Percentiles rank a stretch among this genome's conserved stretches.
Conservation (phyloP, 2,113 vertebrate genomes). For the Siphamia tubifer region DNA sequence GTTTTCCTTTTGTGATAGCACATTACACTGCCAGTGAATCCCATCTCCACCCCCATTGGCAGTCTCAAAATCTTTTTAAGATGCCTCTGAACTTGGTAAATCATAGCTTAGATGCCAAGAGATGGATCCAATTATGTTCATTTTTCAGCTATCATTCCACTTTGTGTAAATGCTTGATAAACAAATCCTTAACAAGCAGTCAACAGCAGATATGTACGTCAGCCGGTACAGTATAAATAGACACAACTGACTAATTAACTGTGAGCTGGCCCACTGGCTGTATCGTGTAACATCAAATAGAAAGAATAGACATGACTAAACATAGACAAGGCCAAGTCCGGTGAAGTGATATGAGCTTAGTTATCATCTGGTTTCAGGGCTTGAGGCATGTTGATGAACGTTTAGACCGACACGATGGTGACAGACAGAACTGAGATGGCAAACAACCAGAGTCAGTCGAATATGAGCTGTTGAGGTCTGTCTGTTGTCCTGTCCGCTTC, state of each 20-base stretch:
- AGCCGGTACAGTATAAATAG: conserved; percentile 65
- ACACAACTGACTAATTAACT: conserved; percentile 65
- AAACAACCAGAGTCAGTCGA: not conserved
- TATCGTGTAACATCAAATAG: conserved; percentile 59
- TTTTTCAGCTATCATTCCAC: conserved; percentile 1
- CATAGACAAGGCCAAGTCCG: conserved; percentile 29
- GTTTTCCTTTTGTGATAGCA: conserved; percentile 1
- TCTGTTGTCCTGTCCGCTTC: not conserved
- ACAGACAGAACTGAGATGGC: not conserved
- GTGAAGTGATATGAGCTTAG: not conserved
- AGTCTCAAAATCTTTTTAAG: conserved; percentile 39
- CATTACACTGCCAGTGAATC: conserved; percentile 6
- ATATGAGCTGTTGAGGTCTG: not conserved
- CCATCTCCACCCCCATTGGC: conserved; percentile 17
- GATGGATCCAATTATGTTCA: conserved; percentile 32
- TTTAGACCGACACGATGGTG: not conserved
- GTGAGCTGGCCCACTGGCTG: conserved; percentile 35
- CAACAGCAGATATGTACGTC: conserved; percentile 57
- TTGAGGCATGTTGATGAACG: conserved; percentile 4
- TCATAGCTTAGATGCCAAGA: conserved; percentile 28
- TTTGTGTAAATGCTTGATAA: conserved; percentile 33
- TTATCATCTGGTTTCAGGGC: conserved; percentile 24
- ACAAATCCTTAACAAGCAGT: conserved; percentile 58
- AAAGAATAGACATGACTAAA: conserved; percentile 65
- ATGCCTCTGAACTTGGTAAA: conserved; percentile 25